These are phyloP conservation scores for Oryzaephilus surinamensis DNA, from an alignment of 1,140 invertebrate species.

Conservation along the genomic window DNA sequence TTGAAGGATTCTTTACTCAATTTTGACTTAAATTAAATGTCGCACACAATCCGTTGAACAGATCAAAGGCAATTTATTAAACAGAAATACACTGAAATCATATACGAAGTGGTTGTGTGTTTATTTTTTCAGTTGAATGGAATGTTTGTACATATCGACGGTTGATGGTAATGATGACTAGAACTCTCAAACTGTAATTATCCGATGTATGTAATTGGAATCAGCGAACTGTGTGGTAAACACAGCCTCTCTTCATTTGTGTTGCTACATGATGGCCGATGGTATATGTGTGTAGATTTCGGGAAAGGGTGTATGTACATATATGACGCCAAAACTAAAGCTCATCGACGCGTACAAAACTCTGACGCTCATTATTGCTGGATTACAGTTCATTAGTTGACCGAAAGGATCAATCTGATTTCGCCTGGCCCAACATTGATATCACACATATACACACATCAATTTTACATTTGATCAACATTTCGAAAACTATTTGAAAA, in stretches of 20 bases:
- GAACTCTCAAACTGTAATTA: conserved; percentile 20
- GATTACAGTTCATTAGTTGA: conserved; percentile 44
- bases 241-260: conserved; percentile 7
- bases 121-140: too few species aligned
- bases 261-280: conserved; percentile 4
- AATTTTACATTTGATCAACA: too few species aligned
- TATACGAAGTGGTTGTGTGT: too few species aligned
- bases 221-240: conserved; percentile 10
- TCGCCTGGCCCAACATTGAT: conserved; percentile 17
- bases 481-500: too few species aligned
- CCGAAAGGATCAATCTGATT: too few species aligned
- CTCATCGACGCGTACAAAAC: conserved; percentile 25
- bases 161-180: conserved; percentile 5
- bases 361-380: conserved; percentile 39
- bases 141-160: too few species aligned
- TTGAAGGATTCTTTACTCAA: too few species aligned
- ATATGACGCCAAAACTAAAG: conserved; percentile 24
- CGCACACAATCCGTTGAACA: too few species aligned
- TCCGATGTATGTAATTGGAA: conserved; percentile 20
- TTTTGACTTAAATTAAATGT: too few species aligned
- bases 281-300: conserved; percentile 5
- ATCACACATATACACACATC: conserved; percentile 12
- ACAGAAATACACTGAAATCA: too few species aligned
- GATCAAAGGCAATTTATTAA: too few species aligned
- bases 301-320: conserved; percentile 12